These are phyloP conservation scores for Microplitis manilae DNA, from an alignment of 2,888 invertebrate genomes.

Conservation along the genomic window DNA sequence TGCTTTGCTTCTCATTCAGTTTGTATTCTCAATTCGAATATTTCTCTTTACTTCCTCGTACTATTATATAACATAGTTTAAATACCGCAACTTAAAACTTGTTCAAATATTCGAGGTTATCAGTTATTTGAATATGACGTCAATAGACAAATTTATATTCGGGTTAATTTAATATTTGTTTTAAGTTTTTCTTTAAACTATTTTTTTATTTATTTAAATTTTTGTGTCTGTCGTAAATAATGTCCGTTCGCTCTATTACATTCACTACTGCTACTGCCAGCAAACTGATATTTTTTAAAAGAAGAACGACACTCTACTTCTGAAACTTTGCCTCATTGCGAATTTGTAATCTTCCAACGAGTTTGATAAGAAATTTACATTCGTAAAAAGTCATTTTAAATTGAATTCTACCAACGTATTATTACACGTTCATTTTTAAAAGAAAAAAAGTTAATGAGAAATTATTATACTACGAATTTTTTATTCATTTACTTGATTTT, in stretches of 20 bases:
- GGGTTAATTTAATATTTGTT: too few species aligned
- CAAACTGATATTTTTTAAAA: background rate
- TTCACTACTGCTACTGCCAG: background rate
- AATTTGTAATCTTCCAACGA: conserved; percentile 64
- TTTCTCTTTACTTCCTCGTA: background rate
- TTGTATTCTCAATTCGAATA: conserved; percentile 27
- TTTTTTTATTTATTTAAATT: too few species aligned
- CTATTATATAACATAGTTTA: background rate
- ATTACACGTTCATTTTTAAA: background rate
- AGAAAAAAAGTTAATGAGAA: background rate
- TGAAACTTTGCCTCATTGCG: conserved; percentile 60
- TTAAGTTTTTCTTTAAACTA: too few species aligned
- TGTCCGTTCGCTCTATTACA: background rate
- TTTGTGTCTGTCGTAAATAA: too few species aligned
- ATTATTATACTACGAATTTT: too few species aligned
- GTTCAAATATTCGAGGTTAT: background rate
- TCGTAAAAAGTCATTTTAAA: conserved; percentile 61
- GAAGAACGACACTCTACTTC: conserved; percentile 25
- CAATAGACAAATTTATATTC: too few species aligned
- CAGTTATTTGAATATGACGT: background rate
- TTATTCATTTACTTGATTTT: too few species aligned
- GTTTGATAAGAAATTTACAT: conserved; percentile 66
- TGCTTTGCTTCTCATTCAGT: conserved; percentile 22
- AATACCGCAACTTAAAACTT: background rate
- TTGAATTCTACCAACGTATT: conserved; percentile 51